Evolutionary conservation across 2,113 vertebrate genomes (phyloP), one percentile per base, ranked within the genome.

Genomic region (Argyrosomus japonicus): DNA sequence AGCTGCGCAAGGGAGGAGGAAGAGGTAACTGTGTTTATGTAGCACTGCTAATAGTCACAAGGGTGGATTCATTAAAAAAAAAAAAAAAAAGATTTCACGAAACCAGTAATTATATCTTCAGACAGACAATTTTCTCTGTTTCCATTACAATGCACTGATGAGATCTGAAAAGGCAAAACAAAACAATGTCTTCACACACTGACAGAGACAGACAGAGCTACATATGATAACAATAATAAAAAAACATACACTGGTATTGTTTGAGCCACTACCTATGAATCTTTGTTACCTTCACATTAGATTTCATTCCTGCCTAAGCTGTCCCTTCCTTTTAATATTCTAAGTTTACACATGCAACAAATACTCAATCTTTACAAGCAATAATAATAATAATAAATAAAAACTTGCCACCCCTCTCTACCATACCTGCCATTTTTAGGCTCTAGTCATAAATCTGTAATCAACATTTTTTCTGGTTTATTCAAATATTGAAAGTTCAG

Each of bases 1-100:
- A 99, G 89, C 97, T 99, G 29, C 93, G 96, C 64, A 98, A 97
- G 90, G 97, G 90, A 40, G 88, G 91, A 8, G 96, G 92, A 50
- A 97, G 94, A 97, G 98, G 98, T 98, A 50, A 61, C 0, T 11
- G 32, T 29, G 27, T 51, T 27, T 17, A 17, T 13, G 11, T 2
- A 10, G n/a, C 50, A 23, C 17, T 15, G 45, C 12, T 23, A 65
- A 0, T 17, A 36, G 27, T 27, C 60, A 64, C 5, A 1, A 25
- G 8, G 17, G 14, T 23, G 7, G 3, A 23, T 17, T 23, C 6
- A 2, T 7, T 67, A 0, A 50, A 18, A 18, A 50, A 53, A 21
- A 21, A 50, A 64, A 45, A 64, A 53, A 11, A 25, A 54, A 56
- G 5, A 45, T 2, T 58, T 68, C 5, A 51, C 32, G 5, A 32